Evolutionary conservation across 1,140 invertebrate genomes (phyloP), one percentile per base, ranked within the genome.

Genomic region (Drosophila biarmipes): DNA sequence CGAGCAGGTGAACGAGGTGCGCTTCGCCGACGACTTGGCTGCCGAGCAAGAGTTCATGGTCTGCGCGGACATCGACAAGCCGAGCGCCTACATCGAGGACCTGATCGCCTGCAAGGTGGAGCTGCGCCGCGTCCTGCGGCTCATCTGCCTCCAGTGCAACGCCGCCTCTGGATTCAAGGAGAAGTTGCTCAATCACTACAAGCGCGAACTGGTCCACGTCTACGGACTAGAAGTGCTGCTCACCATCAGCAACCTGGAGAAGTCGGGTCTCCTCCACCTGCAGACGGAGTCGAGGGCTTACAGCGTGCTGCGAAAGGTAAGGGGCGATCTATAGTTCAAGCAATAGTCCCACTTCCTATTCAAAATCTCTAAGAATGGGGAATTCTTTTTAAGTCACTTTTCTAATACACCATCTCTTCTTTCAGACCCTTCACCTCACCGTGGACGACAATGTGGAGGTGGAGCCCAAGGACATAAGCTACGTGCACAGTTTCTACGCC

Each of bases 401-500:
- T n/a, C n/a, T 7, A 45, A 45, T 53, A 3, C 11, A 31, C 6
- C 4, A 58, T 49, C 27, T 42, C 37, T 37, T 21, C 31, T 85
- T 92, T 6, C 91, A 96, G 93, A 94, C 95, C 0, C 93, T 98
- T 19, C 94, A 95, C 69, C 93, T 98, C 4, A 98, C 97, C 10
- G 95, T 97, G 38, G 97, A 98, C 78, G 97, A 98, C 85, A 95
- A 96, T 6, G 96, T 95, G 58, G 97, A 98, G 93, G 93, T 96
- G 31, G 94, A 95, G 72, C 97, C 96, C 0, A 96, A 95, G 73
- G 98, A 99, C 87, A 98, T 98, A 51, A 96, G 97, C 68, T 99
- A 98, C 92, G 96, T 99, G 29, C 97, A 97, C 92, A 98, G 96
- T 74, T 97, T 96, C 90, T 99, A 99, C 92, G 98, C 98, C 0